Evolutionary conservation across 2,797 vertebrate genomes (phyloP), one percentile per base, ranked within the genome.

Genomic region (Xiphophorus birchmanni): DNA sequence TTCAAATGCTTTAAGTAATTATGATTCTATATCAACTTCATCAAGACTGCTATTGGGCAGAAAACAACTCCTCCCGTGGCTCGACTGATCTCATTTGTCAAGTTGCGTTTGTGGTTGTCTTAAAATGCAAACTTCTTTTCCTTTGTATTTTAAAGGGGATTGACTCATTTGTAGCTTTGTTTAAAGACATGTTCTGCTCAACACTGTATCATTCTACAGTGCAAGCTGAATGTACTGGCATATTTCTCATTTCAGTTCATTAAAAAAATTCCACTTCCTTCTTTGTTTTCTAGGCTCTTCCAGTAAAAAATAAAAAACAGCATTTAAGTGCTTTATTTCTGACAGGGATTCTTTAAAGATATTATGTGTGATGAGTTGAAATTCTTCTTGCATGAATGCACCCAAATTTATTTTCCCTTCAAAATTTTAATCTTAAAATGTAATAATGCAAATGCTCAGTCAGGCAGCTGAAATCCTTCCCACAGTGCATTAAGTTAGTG

Each of bases 401-500:
- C 72, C 69, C 77, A 69, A 37, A 44, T 45, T 56, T 21, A 47
- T 60, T 71, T 26, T 35, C 75, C 52, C 78, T 81, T 54, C 52
- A 48, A 71, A 60, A 82, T 80, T 73, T 73, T 26, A 76, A 82
- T 82, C 75, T 82, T 69, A 50, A 85, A 80, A 85, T 75, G 11
- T 74, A 73, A 67, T 18, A 72, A 83, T 83, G 81, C 77, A 86
- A 60, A 87, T 87, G 78, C 63, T 81, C 76, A 85, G 82, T 60
- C 80, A 76, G 74, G 76, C 86, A 78, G 84, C 84, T 69, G n/a
- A 82, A 87, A 56, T 63, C 72, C 1, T 79, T 85, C 79, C 58
- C 83, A 77, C 82, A 87, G 86, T 91, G 86, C 90, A 88, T 92
- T 89, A 91, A 90, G 91, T 54, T 65, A 8, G 88, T 37, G 82